Evolutionary conservation across 2,113 vertebrate species (phyloP), one percentile per base, ranked within the genome.

Genomic region (Myotis brandtii): DNA sequence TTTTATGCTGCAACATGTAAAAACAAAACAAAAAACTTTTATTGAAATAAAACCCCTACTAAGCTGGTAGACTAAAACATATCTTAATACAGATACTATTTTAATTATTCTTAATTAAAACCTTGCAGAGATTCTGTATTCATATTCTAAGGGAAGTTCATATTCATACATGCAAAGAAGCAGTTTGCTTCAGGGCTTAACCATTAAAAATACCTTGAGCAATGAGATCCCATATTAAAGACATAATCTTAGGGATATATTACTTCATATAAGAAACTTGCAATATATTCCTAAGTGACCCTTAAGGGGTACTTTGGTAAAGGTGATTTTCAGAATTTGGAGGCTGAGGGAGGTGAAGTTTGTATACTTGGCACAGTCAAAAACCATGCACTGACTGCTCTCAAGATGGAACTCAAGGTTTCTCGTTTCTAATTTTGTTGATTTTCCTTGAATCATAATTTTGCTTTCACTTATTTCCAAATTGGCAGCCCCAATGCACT

Each of bases 71-170:
- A 91, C 80, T 86, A 5, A 92, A 95, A 66, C 17, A 43, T 25
- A 93, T 66, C 88, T 95, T 92, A 80, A 96, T 66, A 92, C n/a
- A 76, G 56, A 83, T 95, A 52, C 46, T 59, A 79, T 86, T 92
- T 94, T 50, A 94, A 94, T 96, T 96, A 77, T 77, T 90, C 54
- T 90, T 96, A 96, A 90, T 92, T 92, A 95, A 96, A 83, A 92
- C 34, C 59, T 92, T 87, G 37, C 64, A 70, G 89, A 86, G 30
- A 91, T 85, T 83, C 54, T 70, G 40, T 18, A 90, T 80, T 94
- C 25, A 69, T 34, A 62, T 69, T 77, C n/a, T 96, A 81, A n/a
- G 54, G 34, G 69, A 96, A 84, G 73, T 83, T 86, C 34, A 86
- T 52, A 79, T 59, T n/a, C 32, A 95, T 21, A 79, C 86, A 85